Conservation (phyloP, 2,113 vertebrate species). For the Podilymbus podiceps region DNA sequence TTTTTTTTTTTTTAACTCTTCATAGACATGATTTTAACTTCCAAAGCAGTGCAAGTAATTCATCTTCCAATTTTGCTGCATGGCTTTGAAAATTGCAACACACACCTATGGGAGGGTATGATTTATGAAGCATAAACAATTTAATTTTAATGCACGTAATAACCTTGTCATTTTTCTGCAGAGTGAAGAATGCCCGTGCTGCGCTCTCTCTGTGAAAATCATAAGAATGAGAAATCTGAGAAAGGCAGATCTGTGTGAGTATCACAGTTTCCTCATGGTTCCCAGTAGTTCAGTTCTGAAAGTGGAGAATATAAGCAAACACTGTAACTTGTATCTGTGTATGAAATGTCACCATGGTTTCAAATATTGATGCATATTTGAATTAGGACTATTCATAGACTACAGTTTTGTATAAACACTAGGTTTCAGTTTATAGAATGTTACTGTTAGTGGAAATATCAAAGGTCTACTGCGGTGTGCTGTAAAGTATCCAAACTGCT, state of each 20-base stretch:
- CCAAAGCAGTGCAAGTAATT: not conserved
- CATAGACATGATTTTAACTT: not conserved
- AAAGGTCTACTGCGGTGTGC: not conserved
- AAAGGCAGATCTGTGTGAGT: slow-evolving; percentile 53
- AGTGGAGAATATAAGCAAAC: not conserved
- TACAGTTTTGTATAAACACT: not conserved
- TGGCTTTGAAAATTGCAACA: not conserved
- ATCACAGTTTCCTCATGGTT: not conserved
- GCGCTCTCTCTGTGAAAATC: slow-evolving; percentile 38
- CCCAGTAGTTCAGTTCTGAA: not conserved
- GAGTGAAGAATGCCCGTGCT: slow-evolving; percentile 47
- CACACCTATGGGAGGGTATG: accelerated
- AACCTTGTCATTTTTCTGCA: not conserved
- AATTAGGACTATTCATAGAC: not conserved
- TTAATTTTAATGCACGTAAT: not conserved
- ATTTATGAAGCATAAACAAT: not conserved
- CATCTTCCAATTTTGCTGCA: not conserved
- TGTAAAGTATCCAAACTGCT: not conserved
- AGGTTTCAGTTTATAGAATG: not conserved
- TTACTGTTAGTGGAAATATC: not conserved
- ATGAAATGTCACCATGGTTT: not conserved
- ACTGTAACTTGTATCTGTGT: not conserved
- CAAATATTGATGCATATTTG: not conserved
- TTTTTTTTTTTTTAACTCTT: not conserved
- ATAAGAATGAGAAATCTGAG: slow-evolving; percentile 59